phyloP scores from a whole-genome alignment of 2,888 invertebrate genomes.

The Acanthopleura granulata region DNA sequence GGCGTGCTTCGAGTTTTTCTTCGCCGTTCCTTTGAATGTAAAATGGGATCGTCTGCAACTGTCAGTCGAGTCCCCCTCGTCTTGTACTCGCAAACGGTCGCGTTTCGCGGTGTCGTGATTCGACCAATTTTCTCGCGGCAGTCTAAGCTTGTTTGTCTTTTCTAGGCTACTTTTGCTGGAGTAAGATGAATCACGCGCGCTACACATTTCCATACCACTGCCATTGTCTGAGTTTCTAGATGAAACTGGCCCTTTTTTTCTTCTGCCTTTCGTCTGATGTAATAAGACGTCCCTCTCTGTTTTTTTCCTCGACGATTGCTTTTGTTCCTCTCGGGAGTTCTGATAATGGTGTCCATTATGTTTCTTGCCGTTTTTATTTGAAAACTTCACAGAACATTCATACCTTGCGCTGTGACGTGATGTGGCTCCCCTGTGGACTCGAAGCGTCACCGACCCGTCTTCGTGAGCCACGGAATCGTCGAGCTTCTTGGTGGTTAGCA shows the following conservation, averaged over 20 bases:
- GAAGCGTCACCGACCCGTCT: slow-evolving; percentile 77
- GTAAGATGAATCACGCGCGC: slow-evolving; percentile 9
- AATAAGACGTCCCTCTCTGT: not conserved
- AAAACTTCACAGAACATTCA: slow-evolving; percentile 11
- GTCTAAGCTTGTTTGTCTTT: slow-evolving; percentile 2
- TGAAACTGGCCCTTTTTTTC: not conserved
- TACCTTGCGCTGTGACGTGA: not conserved
- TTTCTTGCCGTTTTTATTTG: slow-evolving; percentile 11
- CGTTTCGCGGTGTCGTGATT: not conserved
- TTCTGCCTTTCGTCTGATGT: not conserved
- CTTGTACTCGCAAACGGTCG: not conserved
- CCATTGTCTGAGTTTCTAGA: not conserved
- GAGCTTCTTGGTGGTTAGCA: slow-evolving; percentile 45
- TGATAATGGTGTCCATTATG: not conserved
- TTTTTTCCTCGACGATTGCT: not conserved
- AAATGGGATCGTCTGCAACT: slow-evolving; percentile 16
- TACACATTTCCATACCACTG: slow-evolving; percentile 5
- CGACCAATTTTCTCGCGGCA: slow-evolving; percentile 13
- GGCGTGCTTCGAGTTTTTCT: slow-evolving; percentile 89
- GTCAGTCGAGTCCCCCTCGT: not conserved
- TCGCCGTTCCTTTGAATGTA: slow-evolving; percentile 26
- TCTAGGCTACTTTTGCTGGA: not conserved
- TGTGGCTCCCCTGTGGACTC: slow-evolving; percentile 86
- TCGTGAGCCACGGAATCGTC: slow-evolving; percentile 24
- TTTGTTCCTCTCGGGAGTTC: not conserved